Conservation (phyloP, 1,140 invertebrate genomes). For the Pseudomyrmex cubaensis region DNA sequence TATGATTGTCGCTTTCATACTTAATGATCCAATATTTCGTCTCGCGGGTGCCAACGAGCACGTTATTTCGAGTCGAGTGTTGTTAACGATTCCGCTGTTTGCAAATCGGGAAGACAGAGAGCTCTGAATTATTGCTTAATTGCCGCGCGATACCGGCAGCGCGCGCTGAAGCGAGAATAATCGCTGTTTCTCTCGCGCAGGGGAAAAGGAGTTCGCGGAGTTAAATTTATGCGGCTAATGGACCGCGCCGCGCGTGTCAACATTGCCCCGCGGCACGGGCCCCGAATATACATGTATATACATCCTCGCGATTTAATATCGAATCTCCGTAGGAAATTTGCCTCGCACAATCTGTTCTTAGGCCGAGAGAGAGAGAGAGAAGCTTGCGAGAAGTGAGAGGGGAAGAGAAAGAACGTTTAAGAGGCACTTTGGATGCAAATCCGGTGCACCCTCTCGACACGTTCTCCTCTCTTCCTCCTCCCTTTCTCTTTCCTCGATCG, state of each 20-base stretch:
- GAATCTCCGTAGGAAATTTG: conserved; percentile 78
- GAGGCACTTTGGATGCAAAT: conserved; percentile 85
- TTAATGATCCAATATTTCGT: conserved; percentile 24
- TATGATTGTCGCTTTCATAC: too few relatives aligned
- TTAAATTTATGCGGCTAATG: conserved; percentile 42
- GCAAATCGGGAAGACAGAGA: not conserved
- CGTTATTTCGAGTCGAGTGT: not conserved
- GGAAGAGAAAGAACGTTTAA: conserved; percentile 77
- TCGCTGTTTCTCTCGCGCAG: conserved; percentile 4
- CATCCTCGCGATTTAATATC: conserved; percentile 72
- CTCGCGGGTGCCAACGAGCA: too few relatives aligned
- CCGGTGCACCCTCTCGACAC: conserved; percentile 74
- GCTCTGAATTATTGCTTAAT: conserved; percentile 53
- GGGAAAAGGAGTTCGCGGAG: conserved; percentile 27
- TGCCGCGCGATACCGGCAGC: conserved; percentile 22
- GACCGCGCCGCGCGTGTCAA: conserved; percentile 27
- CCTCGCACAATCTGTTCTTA: conserved; percentile 76
- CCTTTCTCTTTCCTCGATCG: conserved; percentile 63
- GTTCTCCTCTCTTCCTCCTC: conserved; percentile 57
- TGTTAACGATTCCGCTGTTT: conserved; percentile 17
- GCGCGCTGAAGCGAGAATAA: conserved; percentile 44
- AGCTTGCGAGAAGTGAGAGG: conserved; percentile 10
- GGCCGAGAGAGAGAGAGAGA: conserved; percentile 7
- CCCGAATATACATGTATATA: conserved; percentile 58
- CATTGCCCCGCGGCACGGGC: conserved; percentile 34